Percentiles rank a stretch among this genome's conserved stretches.
These are phyloP conservation scores for Scomber scombrus DNA, from an alignment of 2,113 vertebrate species.

Conservation along the genomic window DNA sequence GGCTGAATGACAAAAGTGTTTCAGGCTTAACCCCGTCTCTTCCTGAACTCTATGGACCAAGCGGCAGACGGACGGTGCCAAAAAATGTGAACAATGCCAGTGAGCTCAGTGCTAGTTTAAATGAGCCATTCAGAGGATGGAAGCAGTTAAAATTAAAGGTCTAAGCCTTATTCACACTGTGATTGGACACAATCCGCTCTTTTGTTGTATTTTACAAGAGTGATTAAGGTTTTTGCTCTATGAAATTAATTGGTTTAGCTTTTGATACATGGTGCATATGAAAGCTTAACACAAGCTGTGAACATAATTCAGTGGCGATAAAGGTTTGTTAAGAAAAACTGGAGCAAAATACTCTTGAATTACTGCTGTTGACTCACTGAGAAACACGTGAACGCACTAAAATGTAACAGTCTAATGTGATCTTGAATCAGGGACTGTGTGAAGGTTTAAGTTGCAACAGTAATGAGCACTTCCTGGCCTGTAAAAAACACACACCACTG, in stretches of 20 bases:
- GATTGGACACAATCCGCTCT: constrained; percentile 15
- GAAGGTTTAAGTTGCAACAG: constrained; percentile 35
- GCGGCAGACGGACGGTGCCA: constrained; percentile 39
- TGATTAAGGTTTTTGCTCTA: constrained; percentile 7
- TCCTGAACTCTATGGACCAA: constrained; percentile 35
- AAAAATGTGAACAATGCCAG: constrained; percentile 60
- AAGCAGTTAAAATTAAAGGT: constrained; percentile 46
- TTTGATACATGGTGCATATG: not conserved
- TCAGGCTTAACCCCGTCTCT: constrained; percentile 41
- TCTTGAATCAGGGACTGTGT: not conserved
- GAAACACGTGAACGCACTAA: constrained; percentile 1
- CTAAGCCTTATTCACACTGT: constrained; percentile 16
- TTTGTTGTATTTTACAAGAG: constrained; percentile 1
- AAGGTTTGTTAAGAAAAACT: not conserved
- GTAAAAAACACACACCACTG: constrained; percentile 47
- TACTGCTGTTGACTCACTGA: not conserved
- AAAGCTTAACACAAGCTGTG: not conserved
- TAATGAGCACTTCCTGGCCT: constrained; percentile 52
- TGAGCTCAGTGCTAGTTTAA: constrained; percentile 41
- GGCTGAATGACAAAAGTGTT: constrained; percentile 26
- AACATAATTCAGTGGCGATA: not conserved
- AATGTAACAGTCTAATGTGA: constrained; percentile 1
- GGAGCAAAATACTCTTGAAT: not conserved
- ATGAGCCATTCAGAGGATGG: constrained; percentile 48
- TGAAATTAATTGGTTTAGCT: constrained; percentile 15